phyloP scores from a whole-genome alignment of 2,888 invertebrate species.

The Ecliptopera silaceata region DNA sequence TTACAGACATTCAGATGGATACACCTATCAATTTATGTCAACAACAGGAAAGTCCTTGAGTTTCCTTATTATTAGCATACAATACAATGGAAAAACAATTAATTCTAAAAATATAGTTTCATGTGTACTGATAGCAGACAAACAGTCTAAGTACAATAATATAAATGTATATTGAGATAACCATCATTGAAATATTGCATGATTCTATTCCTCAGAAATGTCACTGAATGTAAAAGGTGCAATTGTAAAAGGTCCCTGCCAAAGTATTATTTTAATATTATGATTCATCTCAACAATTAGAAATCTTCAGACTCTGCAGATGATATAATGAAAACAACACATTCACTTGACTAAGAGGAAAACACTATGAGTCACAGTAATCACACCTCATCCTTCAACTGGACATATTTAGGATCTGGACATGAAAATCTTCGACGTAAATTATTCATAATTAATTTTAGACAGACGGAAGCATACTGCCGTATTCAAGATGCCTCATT shows the following conservation, averaged over 20 bases:
- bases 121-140: neutral
- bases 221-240: no score
- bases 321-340: constrained; percentile 4
- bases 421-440: constrained; percentile 51
- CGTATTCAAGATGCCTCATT: constrained; percentile 31
- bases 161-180: neutral
- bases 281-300: constrained; percentile 14
- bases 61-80: neutral
- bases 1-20: neutral
- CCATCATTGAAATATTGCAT: neutral
- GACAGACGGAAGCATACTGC: constrained; percentile 37
- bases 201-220: no score
- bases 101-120: neutral
- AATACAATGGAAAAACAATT: neutral
- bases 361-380: constrained; percentile 22
- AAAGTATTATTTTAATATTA: neutral
- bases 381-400: constrained; percentile 53
- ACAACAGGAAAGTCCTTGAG: constrained; percentile 8
- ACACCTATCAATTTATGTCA: neutral
- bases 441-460: constrained; percentile 46
- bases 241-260: neutral
- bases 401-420: constrained; percentile 55
- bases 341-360: constrained; percentile 26
- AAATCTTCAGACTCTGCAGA: constrained; percentile 7
- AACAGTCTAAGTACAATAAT: neutral